These are phyloP conservation scores for Malthinus flaveolus DNA, from an alignment of 2,888 invertebrate species.

Conservation along the genomic window DNA sequence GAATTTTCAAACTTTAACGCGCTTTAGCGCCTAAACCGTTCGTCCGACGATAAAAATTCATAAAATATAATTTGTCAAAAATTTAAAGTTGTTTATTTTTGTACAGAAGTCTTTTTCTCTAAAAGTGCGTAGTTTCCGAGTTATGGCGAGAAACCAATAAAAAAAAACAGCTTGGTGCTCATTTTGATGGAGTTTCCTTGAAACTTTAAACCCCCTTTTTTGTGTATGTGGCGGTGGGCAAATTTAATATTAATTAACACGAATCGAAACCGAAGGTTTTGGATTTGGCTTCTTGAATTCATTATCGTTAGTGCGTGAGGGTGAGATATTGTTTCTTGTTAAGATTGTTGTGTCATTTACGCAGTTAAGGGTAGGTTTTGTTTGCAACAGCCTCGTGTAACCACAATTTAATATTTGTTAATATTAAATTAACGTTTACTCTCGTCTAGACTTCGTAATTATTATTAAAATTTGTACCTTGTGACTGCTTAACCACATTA, in stretches of 20 bases:
- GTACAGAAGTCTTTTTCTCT: no score
- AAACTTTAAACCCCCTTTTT: no score
- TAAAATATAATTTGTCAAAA: no score
- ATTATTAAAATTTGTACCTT: constrained; percentile 2
- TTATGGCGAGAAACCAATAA: no score
- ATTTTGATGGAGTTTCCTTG: not conserved
- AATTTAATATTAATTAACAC: no score
- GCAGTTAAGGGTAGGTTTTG: constrained; percentile 1
- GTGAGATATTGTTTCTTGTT: constrained; percentile 2
- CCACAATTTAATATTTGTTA: not conserved
- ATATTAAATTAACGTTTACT: constrained; percentile 7
- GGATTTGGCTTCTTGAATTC: not conserved
- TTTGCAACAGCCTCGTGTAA: constrained; percentile 1
- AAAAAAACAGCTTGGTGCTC: not conserved
- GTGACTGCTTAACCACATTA: not conserved
- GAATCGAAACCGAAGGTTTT: not conserved
- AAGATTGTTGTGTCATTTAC: constrained; percentile 6
- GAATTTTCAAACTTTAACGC: no score
- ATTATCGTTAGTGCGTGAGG: not conserved
- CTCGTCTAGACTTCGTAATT: constrained; percentile 14
- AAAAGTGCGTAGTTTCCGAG: no score
- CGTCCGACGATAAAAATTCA: no score
- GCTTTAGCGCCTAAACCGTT: no score
- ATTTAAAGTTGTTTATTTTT: no score
- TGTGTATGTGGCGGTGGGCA: not conserved